phyloP scores from a whole-genome alignment of 2,113 vertebrate species.

The Eptesicus fuscus region DNA sequence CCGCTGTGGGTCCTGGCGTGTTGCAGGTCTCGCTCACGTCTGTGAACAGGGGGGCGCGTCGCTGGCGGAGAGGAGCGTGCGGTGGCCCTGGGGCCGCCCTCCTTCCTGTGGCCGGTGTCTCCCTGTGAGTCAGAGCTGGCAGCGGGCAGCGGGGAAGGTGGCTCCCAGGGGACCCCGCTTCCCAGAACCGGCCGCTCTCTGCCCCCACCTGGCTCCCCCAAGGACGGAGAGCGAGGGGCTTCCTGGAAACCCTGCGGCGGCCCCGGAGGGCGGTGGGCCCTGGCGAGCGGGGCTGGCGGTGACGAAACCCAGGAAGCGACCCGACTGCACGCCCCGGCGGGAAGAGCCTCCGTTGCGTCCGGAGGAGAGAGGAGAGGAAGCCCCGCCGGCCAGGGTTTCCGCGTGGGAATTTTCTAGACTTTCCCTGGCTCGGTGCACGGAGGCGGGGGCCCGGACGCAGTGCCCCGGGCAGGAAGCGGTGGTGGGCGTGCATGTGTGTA shows the following conservation, averaged over 20 bases:
- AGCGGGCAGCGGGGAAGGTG: not conserved
- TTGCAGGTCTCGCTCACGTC: fast-evolving
- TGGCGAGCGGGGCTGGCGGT: not conserved
- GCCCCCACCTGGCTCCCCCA: not conserved
- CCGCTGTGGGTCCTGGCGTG: fast-evolving
- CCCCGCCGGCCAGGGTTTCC: not conserved
- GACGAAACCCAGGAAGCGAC: not conserved
- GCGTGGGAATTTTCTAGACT: not conserved
- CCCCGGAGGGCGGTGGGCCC: not conserved
- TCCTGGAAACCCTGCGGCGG: slow-evolving; percentile 33
- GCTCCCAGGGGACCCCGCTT: not conserved
- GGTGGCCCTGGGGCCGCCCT: not conserved
- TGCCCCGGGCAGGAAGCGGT: not conserved
- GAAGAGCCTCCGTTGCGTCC: not conserved
- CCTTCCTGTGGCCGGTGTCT: not conserved
- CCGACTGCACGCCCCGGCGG: not conserved
- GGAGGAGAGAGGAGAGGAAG: not conserved
- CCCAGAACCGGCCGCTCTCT: not conserved
- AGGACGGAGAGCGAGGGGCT: not conserved
- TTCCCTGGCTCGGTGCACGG: not conserved
- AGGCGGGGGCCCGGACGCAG: not conserved
- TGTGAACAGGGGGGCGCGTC: not conserved
- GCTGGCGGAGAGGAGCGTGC: not conserved
- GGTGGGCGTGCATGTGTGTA: not conserved
- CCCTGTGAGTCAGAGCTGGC: not conserved